Evolutionary conservation across 2,797 vertebrate genomes (phyloP), one percentile per base, ranked within the genome.

Genomic region (Argyrosomus regius): DNA sequence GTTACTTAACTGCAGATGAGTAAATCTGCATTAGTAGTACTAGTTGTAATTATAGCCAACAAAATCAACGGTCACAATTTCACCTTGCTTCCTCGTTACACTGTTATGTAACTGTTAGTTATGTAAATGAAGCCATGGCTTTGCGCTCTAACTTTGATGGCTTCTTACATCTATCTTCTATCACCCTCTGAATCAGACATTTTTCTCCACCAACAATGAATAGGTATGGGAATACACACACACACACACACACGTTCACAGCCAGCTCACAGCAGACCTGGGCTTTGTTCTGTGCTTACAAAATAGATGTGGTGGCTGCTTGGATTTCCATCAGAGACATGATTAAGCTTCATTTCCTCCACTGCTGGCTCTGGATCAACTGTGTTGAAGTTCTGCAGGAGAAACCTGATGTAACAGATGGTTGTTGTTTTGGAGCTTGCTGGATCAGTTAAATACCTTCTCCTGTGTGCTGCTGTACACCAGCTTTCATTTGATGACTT

Each of bases 241-340:
- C 35, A 35, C 35, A 31, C 31, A 31, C 31, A 6, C 31, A 26
- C 22, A 3, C 8, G 8, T 13, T 58, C 12, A 13, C 31, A 59
- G 17, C 3, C 22, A 5, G 5, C 26, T 56, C 26, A 18, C 24
- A 13, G 22, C n/a, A 59, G 3, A 67, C 50, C 8, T 3, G 14
- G 20, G 17, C 22, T 78, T 68, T 66, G 65, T 61, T 50, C 10
- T 59, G 26, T 58, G 26, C n/a, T 68, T 5, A 63, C 39, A 41
- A 6, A 63, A 22, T 6, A 73, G 28, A 66, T 24, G 17, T 35
- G 54, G 43, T 56, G 60, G 60, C 65, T 60, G 59, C 43, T 65
- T 66, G 75, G 52, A 67, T 72, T 72, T 72, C 53, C 24, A 68
- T 72, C 58, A 35, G 35, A 72, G 59, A 81, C 68, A 10, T 16